These are phyloP conservation scores for Sitta europaea DNA, from an alignment of 2,113 vertebrate genomes.

Conservation along the genomic window DNA sequence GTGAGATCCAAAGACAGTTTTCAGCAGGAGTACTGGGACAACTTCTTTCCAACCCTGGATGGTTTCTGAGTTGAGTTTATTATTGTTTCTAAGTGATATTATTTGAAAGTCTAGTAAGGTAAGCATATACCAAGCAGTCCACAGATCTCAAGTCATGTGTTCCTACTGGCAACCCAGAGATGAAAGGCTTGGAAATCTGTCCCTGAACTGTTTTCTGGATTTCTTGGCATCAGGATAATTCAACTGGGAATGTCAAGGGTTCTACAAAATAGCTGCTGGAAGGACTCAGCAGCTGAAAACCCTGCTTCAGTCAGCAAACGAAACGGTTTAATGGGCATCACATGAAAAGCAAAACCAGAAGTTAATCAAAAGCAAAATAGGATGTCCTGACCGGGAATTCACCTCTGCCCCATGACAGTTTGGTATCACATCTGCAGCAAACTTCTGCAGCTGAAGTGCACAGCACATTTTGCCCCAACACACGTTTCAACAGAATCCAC, in stretches of 20 bases:
- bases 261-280: neutral
- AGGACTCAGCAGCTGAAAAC: neutral
- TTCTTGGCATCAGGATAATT: neutral
- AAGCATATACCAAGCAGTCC: neutral
- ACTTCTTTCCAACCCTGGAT: neutral
- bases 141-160: neutral
- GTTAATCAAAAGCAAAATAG: constrained; percentile 2
- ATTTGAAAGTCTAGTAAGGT: neutral
- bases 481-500: neutral
- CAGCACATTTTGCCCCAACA: neutral
- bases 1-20: neutral
- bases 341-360: neutral
- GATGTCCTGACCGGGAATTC: neutral
- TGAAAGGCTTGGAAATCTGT: neutral
- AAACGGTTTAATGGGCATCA: neutral
- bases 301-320: neutral
- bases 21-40: neutral
- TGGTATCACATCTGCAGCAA: neutral
- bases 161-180: neutral
- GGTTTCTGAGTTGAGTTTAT: neutral
- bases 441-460: neutral
- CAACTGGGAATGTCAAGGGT: neutral
- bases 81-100: neutral
- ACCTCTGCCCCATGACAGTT: neutral
- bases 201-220: neutral